Percentiles rank a stretch among this genome's conserved stretches.
Conservation (phyloP, 2,797 vertebrate genomes). For the Pangasius mekongensis region DNA sequence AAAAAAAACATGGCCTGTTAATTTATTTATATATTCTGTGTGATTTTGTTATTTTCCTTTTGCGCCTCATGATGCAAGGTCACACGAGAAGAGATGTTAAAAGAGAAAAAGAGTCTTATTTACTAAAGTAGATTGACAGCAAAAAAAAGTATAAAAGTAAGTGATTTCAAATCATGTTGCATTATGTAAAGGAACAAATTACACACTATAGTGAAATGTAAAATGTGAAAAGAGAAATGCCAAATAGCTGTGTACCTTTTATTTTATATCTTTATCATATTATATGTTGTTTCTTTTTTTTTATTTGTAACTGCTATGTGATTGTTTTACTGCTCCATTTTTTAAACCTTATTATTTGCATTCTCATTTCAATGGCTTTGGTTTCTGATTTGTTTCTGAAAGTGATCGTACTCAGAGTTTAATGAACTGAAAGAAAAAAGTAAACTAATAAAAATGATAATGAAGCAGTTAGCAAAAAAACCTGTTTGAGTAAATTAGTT, state of each 20-base stretch:
- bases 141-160: background rate
- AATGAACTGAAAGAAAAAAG: background rate
- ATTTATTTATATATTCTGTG: constrained; percentile 75
- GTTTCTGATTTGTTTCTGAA: background rate
- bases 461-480: too few species aligned
- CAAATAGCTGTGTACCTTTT: background rate
- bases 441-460: too few species aligned
- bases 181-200: background rate
- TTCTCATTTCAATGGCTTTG: too few species aligned
- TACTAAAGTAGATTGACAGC: constrained; percentile 48
- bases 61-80: constrained; percentile 53
- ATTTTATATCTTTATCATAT: background rate
- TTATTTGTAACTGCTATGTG: background rate
- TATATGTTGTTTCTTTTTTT: background rate
- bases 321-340: background rate
- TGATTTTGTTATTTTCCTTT: constrained; percentile 69
- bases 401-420: background rate
- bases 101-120: constrained; percentile 76
- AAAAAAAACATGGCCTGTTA: constrained; percentile 58
- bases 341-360: too few species aligned
- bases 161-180: background rate
- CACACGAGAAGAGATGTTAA: constrained; percentile 54
- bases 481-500: too few species aligned
- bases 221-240: background rate
- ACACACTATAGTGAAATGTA: background rate